Percentiles rank a stretch among this genome's conserved stretches.
Evolutionary conservation across 1,140 invertebrate genomes (phyloP).

Genomic region (Ceratoteleas bidentatus): DNA sequence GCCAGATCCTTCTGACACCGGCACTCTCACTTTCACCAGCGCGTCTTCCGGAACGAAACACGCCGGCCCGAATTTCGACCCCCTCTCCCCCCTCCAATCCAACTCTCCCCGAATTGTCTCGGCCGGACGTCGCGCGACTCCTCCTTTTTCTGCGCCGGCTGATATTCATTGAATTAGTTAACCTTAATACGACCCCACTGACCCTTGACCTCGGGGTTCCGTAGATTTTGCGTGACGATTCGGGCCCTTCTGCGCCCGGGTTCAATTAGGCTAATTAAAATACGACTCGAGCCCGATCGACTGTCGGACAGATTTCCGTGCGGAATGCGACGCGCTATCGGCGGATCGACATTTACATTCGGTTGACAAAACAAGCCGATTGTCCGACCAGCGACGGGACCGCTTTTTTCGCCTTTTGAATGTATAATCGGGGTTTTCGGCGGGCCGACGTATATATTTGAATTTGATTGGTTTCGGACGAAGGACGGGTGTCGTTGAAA

Average conservation of each 20-base stretch:
- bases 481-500: too few relatives aligned
- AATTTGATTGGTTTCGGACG: too few relatives aligned
- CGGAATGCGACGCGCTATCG: conserved; percentile 21
- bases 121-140: conserved; percentile 23
- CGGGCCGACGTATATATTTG: neutral
- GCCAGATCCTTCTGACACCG: conserved; percentile 56
- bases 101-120: conserved; percentile 6
- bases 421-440: conserved; percentile 14
- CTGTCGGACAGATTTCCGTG: conserved; percentile 13
- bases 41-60: conserved; percentile 48
- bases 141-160: conserved; percentile 20
- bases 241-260: neutral
- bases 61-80: conserved; percentile 37
- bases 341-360: conserved; percentile 26
- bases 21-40: conserved; percentile 57
- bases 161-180: conserved; percentile 53
- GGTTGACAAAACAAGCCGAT: conserved; percentile 40
- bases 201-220: conserved; percentile 36
- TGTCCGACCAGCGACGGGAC: conserved; percentile 27
- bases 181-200: conserved; percentile 48
- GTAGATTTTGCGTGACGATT: conserved; percentile 41
- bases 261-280: conserved; percentile 41
- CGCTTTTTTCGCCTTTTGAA: conserved; percentile 21
- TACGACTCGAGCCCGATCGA: conserved; percentile 15
- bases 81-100: conserved; percentile 9